A percentile compares a stretch with the other conserved stretches of the same genome.
Evolutionary conservation across 2,113 vertebrate genomes (phyloP).

Genomic region (Rutilus rutilus): DNA sequence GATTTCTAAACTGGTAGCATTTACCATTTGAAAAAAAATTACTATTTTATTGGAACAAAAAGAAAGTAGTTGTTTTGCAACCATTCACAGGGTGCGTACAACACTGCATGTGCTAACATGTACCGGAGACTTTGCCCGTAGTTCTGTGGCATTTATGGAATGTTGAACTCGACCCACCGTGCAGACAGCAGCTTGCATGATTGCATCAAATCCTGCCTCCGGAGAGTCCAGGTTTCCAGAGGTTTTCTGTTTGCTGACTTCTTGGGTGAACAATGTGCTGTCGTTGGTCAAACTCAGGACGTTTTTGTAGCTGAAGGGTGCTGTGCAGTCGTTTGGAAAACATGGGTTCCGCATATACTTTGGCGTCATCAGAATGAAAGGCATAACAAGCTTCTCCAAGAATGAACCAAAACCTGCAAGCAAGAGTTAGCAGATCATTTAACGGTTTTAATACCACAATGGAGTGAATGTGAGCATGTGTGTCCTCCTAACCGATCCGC

Average conservation of each 20-base stretch:
- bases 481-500: constrained; percentile 83
- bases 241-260: constrained; percentile 93
- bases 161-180: constrained; percentile 78
- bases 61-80: neutral
- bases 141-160: neutral
- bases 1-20: neutral
- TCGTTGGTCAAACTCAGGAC: constrained; percentile 88
- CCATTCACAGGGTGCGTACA: neutral
- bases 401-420: constrained; percentile 92
- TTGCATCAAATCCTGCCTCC: constrained; percentile 96
- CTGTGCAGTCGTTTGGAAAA: constrained; percentile 89
- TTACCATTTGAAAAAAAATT: neutral
- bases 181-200: constrained; percentile 98
- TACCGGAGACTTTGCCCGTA: neutral
- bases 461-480: neutral
- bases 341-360: constrained; percentile 91
- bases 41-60: neutral
- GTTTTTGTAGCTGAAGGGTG: constrained; percentile 97
- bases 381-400: constrained; percentile 98
- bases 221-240: constrained; percentile 98
- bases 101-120: neutral
- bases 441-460: too few species aligned
- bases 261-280: constrained; percentile 83
- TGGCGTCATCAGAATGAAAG: constrained; percentile 93
- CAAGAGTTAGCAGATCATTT: neutral